Evolutionary conservation across 2,888 invertebrate genomes (phyloP).

Genomic region (Siphlonurus alternatus): DNA sequence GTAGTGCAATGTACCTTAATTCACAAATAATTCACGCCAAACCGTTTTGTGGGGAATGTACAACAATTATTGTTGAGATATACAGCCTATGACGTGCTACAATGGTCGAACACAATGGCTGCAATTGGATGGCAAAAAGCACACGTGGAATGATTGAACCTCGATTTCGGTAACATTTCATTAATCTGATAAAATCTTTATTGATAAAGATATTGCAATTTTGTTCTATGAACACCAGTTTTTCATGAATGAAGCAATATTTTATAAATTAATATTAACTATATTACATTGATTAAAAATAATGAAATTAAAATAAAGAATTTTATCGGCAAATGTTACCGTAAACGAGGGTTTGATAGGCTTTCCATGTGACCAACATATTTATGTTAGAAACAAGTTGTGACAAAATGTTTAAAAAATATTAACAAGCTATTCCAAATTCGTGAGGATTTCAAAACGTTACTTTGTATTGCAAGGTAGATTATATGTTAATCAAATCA

Average conservation of each 20-base stretch:
- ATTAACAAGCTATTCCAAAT: neutral
- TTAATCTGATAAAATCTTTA: too few relatives aligned
- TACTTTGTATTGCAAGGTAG: neutral
- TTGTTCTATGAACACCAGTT: too few relatives aligned
- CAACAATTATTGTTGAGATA: neutral
- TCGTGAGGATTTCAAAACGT: neutral
- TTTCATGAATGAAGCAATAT: too few relatives aligned
- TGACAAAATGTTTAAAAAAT: too few relatives aligned
- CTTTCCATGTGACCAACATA: too few relatives aligned
- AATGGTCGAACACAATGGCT: neutral
- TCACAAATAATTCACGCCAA: neutral
- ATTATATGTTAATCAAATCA: neutral
- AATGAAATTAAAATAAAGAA: too few relatives aligned
- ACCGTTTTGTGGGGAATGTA: neutral
- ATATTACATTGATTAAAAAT: too few relatives aligned
- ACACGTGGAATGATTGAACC: neutral
- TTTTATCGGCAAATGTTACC: too few relatives aligned
- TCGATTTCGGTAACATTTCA: neutral
- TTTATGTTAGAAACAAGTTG: too few relatives aligned
- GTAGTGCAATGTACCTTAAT: neutral
- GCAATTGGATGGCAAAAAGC: neutral
- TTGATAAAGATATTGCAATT: too few relatives aligned
- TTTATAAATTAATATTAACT: too few relatives aligned
- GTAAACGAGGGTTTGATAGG: too few relatives aligned
- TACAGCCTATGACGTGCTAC: neutral